Conservation (phyloP, 2,888 invertebrate species). For the Hirtodrosophila alboralis region DNA sequence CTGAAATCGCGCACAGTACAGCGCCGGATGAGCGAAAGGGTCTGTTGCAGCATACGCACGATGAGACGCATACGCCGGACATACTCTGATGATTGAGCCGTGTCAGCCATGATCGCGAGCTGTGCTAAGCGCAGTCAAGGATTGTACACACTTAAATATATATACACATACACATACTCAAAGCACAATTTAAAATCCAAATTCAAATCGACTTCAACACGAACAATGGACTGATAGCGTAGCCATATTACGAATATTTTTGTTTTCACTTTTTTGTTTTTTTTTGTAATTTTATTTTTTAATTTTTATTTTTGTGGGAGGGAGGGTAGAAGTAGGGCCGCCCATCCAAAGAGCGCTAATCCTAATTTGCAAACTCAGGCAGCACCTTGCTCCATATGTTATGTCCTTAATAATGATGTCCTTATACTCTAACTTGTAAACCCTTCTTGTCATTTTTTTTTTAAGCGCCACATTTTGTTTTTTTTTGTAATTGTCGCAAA, state of each 20-base stretch:
- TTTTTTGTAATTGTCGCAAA: slow-evolving; percentile 43
- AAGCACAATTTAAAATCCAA: slow-evolving; percentile 46
- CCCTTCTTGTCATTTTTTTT: slow-evolving; percentile 51
- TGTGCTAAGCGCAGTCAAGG: slow-evolving; percentile 67
- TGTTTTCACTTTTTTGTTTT: too few relatives aligned
- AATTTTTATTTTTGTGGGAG: slow-evolving; percentile 24
- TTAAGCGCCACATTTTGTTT: too few relatives aligned
- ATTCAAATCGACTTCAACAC: slow-evolving; percentile 70
- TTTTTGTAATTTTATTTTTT: slow-evolving; percentile 62
- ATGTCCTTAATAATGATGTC: slow-evolving; percentile 56
- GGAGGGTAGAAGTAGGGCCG: slow-evolving; percentile 9
- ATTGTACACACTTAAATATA: slow-evolving; percentile 17
- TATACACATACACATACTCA: slow-evolving; percentile 24
- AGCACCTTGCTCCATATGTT: slow-evolving; percentile 41
- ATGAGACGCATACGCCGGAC: slow-evolving; percentile 84
- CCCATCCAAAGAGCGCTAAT: slow-evolving; percentile 65
- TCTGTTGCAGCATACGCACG: slow-evolving; percentile 85
- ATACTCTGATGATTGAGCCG: slow-evolving; percentile 83
- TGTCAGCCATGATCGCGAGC: slow-evolving; percentile 57
- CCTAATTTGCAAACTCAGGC: slow-evolving; percentile 47
- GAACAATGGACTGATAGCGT: slow-evolving; percentile 79
- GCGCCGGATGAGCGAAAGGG: slow-evolving; percentile 86
- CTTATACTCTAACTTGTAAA: slow-evolving; percentile 46
- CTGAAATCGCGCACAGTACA: slow-evolving; percentile 79
- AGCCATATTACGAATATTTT: slow-evolving; percentile 80